A percentile compares a stretch with the other conserved stretches of the same genome.
Conservation (phyloP, 2,888 invertebrate genomes). For the Chrysolina haemoptera region DNA sequence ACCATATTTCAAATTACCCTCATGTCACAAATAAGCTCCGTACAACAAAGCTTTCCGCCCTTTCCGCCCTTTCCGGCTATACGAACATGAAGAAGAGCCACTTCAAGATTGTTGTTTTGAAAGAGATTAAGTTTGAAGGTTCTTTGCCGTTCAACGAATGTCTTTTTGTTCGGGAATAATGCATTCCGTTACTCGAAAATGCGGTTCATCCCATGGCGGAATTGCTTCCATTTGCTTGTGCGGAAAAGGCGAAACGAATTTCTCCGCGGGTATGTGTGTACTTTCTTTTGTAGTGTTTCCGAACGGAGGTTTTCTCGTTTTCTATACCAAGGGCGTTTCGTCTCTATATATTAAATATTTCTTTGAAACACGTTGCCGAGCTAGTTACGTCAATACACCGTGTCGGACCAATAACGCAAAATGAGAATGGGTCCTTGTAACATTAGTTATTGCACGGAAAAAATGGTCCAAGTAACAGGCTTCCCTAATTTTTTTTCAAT, state of each 20-base stretch:
- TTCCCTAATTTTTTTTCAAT: no score
- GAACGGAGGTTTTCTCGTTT: not conserved
- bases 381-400: no score
- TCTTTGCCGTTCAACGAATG: constrained; percentile 19
- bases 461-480: no score
- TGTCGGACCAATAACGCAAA: no score
- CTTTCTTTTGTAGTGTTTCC: constrained; percentile 1
- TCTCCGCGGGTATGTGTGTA: constrained; percentile 1
- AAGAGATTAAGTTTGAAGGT: constrained; percentile 24
- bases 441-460: no score
- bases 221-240: constrained; percentile 11
- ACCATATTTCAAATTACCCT: constrained; percentile 31
- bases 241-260: not conserved
- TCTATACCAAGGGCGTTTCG: not conserved
- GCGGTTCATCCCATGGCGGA: constrained; percentile 7
- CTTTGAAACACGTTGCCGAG: no score
- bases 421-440: no score
- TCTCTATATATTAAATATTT: no score
- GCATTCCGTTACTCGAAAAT: constrained; percentile 13
- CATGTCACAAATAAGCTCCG: constrained; percentile 21
- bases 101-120: constrained; percentile 26
- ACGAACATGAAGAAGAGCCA: constrained; percentile 13
- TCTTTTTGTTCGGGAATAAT: constrained; percentile 22
- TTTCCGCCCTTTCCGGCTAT: constrained; percentile 9
- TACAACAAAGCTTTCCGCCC: constrained; percentile 22